Evolutionary conservation across 1,140 invertebrate genomes (phyloP), one percentile per base, ranked within the genome.

Genomic region (Drosophila guanche): DNA sequence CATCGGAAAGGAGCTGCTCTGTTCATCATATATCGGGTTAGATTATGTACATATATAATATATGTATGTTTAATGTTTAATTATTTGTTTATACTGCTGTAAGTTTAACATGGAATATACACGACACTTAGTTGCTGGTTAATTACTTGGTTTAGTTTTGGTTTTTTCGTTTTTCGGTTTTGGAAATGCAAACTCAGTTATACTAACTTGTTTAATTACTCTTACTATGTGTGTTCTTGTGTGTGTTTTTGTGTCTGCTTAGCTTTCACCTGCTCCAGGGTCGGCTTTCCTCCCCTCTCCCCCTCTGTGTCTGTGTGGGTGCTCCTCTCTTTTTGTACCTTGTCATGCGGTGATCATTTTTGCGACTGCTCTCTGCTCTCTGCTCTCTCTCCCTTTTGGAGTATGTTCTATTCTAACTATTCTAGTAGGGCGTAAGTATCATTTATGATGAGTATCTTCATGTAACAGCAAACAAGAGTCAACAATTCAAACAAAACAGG

Each of bases 101-200:
- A 58, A 22, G 37, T 61, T 66, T 67, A 79, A 85, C 80, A 85
- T 86, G 81, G 71, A 80, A 77, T 81, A 81, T 86, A 85, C 80
- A 85, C 80, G 80, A 85, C 80, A 86, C 75, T 85, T 85, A 85
- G 73, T 81, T 79, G 65, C 43, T 75, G 76, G 69, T 78, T 79
- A 79, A 69, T 79, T 74, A 55, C 23, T 48, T 80, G 62, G 42
- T 62, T 85, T 61, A 48, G 54, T 56, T 41, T 42, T 51, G 25
- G 20, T 25, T 46, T 45, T 29, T 52, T 45, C 29, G 45, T 40
- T 45, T 52, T 53, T 67, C 10, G 20, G 40, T 80, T 80, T 60
- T 40, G 42, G 65, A 74, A 78, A 78, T 84, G 79, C 72, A 76
- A 84, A 76, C 73, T 80, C 83, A 79, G 58, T 79, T 76, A 79